Evolutionary conservation across 53 echinoderm and acorn worm genomes (phyloP), one percentile per base, ranked within the genome.

Genomic region (Astropecten irregularis): DNA sequence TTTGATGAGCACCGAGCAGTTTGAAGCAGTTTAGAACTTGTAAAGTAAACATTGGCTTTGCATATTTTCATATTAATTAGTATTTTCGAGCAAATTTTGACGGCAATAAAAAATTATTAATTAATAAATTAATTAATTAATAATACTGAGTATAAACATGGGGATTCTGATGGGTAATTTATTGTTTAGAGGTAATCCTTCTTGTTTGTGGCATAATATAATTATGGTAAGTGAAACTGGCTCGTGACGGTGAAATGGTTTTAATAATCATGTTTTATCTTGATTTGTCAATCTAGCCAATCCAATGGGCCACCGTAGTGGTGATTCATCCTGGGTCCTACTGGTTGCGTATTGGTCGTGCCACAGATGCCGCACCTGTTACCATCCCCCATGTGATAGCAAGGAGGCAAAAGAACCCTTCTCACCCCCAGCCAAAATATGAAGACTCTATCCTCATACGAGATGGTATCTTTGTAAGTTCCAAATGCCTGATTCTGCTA

Each of bases 251-350:
- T 2, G 16, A 63, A 32, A 31, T 2, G 31, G 16, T 35, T 29
- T 14, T 16, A 31, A 16, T 64, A 8, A 18, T 15, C 34, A 64
- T 2, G 14, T n/a, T 16, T 29, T 16, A 19, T 28, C 31, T 64
- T 64, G 0, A 35, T 11, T 35, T 62, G 47, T 46, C 47, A 46
- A 46, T 64, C 15, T 30, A 89, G 77, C 89, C 89, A 0, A 77
- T 89, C 35, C 84, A 92, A 47, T 88, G 87, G 84, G 86, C 84
- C 20, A 88, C 92, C 15, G 89, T 94, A 2, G 87, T 97, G 25
- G 94, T 97, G 33, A 94, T 97, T 48, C 97, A 97, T 69, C 97
- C 97, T 18, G 97, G 97, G 18, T 97, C 97, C 22, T 92, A 94
- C 61, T 94, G 93, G 93, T 67, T 97, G 58, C 71, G 97, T 18